Conservation (phyloP, 1,140 invertebrate species). For the Pollicipes pollicipes region DNA sequence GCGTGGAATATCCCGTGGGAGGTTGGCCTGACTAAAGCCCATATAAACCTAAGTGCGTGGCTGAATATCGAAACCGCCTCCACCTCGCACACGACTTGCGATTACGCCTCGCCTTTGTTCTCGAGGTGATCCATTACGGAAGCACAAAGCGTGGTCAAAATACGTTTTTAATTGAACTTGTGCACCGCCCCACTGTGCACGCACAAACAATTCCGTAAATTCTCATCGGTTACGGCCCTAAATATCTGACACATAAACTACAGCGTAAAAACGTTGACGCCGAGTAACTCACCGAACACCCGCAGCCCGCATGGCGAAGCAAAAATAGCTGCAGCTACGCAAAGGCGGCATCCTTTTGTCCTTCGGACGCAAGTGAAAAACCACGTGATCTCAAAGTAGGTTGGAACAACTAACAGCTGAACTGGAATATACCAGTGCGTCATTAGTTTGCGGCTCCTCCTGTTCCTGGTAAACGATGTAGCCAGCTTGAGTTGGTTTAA, state of each 20-base stretch:
- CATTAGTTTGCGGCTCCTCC: no score
- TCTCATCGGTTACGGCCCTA: background rate
- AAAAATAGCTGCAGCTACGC: background rate
- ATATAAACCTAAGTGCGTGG: background rate
- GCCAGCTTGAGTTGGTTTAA: no score
- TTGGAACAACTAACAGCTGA: no score
- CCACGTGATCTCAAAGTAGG: no score
- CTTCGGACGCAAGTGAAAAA: no score
- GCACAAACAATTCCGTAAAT: constrained; percentile 2
- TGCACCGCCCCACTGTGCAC: background rate
- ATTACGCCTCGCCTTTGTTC: background rate
- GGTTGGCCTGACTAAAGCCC: background rate
- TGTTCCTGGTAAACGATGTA: no score
- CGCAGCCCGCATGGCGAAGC: background rate
- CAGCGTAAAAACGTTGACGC: background rate
- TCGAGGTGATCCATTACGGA: background rate
- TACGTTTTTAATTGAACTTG: background rate
- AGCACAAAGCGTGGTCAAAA: background rate
- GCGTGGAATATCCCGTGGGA: background rate
- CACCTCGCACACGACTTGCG: background rate
- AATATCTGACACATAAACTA: background rate
- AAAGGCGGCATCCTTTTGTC: no score
- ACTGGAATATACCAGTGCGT: no score
- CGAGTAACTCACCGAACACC: background rate
- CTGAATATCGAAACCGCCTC: background rate